Percentiles rank a stretch among this genome's conserved stretches.
These are phyloP conservation scores for Chamaetylas fuelleborni DNA, from an alignment of 2,113 vertebrate species.

Conservation along the genomic window DNA sequence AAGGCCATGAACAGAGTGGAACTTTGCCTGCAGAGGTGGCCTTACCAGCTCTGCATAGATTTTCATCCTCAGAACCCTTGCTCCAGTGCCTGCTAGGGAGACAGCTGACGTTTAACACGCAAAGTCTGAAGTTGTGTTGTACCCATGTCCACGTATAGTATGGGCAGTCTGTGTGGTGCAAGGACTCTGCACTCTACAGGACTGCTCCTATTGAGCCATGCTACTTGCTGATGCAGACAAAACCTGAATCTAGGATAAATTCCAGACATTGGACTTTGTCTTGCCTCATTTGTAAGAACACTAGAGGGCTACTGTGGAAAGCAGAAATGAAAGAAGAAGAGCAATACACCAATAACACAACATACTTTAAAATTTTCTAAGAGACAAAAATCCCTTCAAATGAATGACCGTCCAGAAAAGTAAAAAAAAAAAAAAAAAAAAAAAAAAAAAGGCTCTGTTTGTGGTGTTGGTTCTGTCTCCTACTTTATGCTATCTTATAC, in stretches of 20 bases:
- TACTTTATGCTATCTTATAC: background rate
- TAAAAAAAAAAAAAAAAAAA: background rate
- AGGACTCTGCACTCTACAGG: background rate
- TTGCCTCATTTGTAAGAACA: background rate
- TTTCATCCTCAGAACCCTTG: background rate
- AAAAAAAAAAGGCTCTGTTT: background rate
- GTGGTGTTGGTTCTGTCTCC: background rate
- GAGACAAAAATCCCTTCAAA: background rate
- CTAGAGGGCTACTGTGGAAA: background rate
- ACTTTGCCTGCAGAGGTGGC: background rate
- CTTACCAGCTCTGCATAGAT: background rate
- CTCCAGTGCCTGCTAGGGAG: background rate
- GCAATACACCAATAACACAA: background rate
- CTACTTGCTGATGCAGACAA: background rate
- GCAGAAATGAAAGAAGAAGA: background rate
- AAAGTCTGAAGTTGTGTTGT: background rate
- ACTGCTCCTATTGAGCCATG: background rate
- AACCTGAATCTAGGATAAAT: background rate
- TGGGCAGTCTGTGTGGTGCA: background rate
- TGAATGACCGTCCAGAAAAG: background rate
- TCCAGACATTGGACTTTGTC: background rate
- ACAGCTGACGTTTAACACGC: background rate
- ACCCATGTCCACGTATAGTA: too few species aligned
- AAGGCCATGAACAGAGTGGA: background rate
- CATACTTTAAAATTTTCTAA: background rate